These are phyloP conservation scores for Caenorhabditis doughertyi DNA, from an alignment of 2,888 invertebrate species.

Conservation along the genomic window DNA sequence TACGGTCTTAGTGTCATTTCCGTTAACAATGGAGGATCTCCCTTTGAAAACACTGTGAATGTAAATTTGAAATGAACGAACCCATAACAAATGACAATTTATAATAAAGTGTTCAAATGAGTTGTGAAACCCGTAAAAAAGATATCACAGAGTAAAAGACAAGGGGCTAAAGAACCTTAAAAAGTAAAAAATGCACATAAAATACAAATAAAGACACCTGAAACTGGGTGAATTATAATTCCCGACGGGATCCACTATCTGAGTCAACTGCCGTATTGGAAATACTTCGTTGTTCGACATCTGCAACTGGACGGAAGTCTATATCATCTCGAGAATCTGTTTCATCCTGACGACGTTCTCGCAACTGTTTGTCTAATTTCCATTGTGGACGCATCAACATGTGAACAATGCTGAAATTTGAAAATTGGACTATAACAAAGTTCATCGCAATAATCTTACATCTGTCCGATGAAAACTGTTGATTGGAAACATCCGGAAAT, in stretches of 20 bases:
- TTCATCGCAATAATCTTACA: conserved; percentile 65
- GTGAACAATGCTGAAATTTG: conserved; percentile 70
- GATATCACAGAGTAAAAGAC: conserved; percentile 25
- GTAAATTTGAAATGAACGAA: neutral
- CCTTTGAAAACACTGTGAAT: neutral
- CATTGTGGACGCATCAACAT: conserved; percentile 73
- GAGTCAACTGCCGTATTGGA: conserved; percentile 71
- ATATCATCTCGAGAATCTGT: conserved; percentile 37
- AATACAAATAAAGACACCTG: conserved; percentile 31
- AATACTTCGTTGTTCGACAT: conserved; percentile 65
- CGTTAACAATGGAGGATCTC: neutral
- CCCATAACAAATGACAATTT: neutral
- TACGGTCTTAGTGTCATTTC: neutral
- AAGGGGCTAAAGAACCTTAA: neutral
- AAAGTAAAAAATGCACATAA: conserved; percentile 14
- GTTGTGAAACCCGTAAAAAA: conserved; percentile 13
- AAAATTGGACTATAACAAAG: neutral
- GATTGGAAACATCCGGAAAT: conserved; percentile 72
- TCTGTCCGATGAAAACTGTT: conserved; percentile 72
- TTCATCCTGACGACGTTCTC: conserved; percentile 40
- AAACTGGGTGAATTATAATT: neutral
- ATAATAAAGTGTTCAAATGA: conserved; percentile 6
- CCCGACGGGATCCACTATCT: conserved; percentile 57
- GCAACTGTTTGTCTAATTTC: conserved; percentile 64
- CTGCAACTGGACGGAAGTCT: conserved; percentile 32